phyloP scores from a whole-genome alignment of 2,888 invertebrate species.

The Dolomedes plantarius region DNA sequence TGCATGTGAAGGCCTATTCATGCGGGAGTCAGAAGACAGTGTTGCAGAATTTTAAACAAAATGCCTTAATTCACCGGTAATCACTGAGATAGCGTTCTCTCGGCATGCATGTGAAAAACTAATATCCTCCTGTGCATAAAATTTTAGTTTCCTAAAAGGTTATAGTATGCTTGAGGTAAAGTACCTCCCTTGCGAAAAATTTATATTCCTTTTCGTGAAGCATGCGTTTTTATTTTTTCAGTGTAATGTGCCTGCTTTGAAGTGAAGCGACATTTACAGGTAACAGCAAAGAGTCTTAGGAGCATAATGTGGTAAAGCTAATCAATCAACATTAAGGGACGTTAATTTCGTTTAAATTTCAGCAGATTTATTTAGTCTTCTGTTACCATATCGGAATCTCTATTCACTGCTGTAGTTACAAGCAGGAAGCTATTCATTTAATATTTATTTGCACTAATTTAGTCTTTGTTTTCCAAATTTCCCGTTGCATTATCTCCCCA shows the following conservation, averaged over 20 bases:
- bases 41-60: slow-evolving; percentile 14
- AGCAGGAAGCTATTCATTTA: too few relatives aligned
- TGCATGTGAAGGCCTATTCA: not conserved
- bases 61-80: not conserved
- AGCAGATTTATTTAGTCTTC: too few relatives aligned
- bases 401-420: too few relatives aligned
- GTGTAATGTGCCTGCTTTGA: not conserved
- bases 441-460: too few relatives aligned
- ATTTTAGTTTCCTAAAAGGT: not conserved
- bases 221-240: not conserved
- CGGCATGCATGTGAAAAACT: not conserved
- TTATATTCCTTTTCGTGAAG: not conserved
- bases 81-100: not conserved
- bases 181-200: not conserved
- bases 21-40: not conserved
- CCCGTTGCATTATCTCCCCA: too few relatives aligned
- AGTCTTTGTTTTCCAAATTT: too few relatives aligned
- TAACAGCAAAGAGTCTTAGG: not conserved
- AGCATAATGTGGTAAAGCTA: too few relatives aligned
- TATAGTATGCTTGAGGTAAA: not conserved
- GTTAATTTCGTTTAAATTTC: too few relatives aligned
- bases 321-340: too few relatives aligned
- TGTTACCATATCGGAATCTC: too few relatives aligned
- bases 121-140: not conserved
- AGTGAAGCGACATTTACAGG: not conserved